These are phyloP conservation scores for Dexiosoma caninum DNA, from an alignment of 2,888 invertebrate species.

Conservation along the genomic window DNA sequence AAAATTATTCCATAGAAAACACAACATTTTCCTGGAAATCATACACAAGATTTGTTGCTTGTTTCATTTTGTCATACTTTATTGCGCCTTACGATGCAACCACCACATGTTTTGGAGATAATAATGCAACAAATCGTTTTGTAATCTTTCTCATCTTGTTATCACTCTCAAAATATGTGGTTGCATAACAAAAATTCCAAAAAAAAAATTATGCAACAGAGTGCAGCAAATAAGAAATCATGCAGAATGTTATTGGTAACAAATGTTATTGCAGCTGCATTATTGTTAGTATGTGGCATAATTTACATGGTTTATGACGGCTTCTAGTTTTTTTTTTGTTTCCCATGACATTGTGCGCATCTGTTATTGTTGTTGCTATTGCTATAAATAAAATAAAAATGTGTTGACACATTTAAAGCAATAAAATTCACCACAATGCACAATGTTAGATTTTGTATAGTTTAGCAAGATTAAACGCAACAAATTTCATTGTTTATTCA, in stretches of 20 bases:
- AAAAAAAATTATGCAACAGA: conserved; percentile 9
- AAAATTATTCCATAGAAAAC: too few relatives aligned
- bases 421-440: conserved; percentile 53
- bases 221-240: conserved; percentile 25
- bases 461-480: too few relatives aligned
- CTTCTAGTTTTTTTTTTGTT: background rate
- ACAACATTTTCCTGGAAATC: background rate
- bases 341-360: background rate
- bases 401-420: conserved; percentile 60
- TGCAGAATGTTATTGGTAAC: conserved; percentile 42
- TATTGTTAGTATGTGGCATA: conserved; percentile 24
- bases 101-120: conserved; percentile 14
- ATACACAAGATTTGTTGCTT: background rate
- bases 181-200: background rate
- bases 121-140: background rate
- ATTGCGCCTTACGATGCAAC: background rate
- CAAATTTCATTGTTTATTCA: too few relatives aligned
- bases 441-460: too few relatives aligned
- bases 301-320: conserved; percentile 34
- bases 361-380: background rate
- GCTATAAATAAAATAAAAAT: conserved; percentile 18
- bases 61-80: conserved; percentile 13
- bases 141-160: conserved; percentile 13
- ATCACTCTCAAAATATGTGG: conserved; percentile 8
- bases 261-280: conserved; percentile 21